A percentile compares a stretch with the other conserved stretches of the same genome.
Conservation (phyloP, 2,888 invertebrate genomes). For the Brenthis ino region DNA sequence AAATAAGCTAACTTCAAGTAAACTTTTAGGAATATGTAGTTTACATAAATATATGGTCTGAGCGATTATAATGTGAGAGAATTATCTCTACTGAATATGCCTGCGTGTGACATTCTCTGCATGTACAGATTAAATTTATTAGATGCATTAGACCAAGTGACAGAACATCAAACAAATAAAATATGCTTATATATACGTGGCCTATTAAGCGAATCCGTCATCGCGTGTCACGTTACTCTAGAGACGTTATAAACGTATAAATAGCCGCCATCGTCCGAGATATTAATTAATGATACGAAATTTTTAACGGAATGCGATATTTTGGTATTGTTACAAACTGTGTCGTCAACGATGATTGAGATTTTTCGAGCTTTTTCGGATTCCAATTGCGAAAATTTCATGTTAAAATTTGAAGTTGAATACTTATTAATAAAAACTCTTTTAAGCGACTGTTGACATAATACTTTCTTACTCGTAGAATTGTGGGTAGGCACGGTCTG, state of each 20-base stretch:
- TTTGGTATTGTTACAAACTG: conserved; percentile 20
- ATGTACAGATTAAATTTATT: conserved; percentile 7
- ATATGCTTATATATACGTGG: conserved; percentile 5
- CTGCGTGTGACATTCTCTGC: neutral
- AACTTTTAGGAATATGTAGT: too few species aligned
- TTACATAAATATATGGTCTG: too few species aligned
- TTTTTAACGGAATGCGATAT: conserved; percentile 32
- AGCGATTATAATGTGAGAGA: too few species aligned
- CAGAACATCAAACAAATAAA: conserved; percentile 5
- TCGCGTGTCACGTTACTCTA: conserved; percentile 16
- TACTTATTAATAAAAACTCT: too few species aligned
- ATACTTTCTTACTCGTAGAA: too few species aligned
- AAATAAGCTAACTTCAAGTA: too few species aligned
- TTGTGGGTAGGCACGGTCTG: too few species aligned
- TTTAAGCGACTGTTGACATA: too few species aligned
- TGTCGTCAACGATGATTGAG: conserved; percentile 5
- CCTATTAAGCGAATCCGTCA: conserved; percentile 24
- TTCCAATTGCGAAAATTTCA: conserved; percentile 7
- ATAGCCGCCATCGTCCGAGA: conserved; percentile 31
- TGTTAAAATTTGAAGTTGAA: neutral
- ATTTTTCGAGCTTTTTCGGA: conserved; percentile 23
- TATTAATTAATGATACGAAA: conserved; percentile 39
- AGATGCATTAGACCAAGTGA: neutral
- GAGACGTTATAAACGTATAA: conserved; percentile 33
- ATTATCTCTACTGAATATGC: neutral